Conservation (phyloP, 2,113 vertebrate genomes). For the Rhizomys pruinosus region DNA sequence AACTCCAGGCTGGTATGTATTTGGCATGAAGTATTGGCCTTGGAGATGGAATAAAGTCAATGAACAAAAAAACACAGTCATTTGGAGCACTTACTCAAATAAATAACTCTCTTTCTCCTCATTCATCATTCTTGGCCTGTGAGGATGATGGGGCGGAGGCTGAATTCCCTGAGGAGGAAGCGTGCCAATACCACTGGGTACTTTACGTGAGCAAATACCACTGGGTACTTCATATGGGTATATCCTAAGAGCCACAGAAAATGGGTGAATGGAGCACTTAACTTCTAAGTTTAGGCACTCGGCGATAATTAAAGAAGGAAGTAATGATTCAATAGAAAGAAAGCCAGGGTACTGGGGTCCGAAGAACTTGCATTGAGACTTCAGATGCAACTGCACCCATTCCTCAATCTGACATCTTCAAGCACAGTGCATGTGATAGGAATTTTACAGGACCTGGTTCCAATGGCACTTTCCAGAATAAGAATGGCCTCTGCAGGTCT, state of each 20-base stretch:
- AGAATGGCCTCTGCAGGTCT: background rate
- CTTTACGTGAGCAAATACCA: background rate
- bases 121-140: background rate
- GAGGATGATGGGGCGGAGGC: background rate
- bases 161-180: background rate
- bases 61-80: background rate
- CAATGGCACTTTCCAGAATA: background rate
- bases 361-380: no score
- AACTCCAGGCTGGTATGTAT: background rate
- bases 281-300: background rate
- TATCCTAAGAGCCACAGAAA: background rate
- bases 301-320: background rate
- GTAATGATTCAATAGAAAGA: background rate
- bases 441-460: no score
- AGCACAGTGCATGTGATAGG: accelerated
- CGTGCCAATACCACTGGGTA: background rate
- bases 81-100: background rate
- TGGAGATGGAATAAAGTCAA: background rate
- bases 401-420: accelerated
- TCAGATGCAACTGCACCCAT: background rate
- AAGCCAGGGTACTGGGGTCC: no score
- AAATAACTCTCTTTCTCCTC: background rate
- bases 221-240: background rate
- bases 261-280: background rate
- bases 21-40: background rate